Base-by-base conservation (phyloP, 2,797 vertebrate species). In the Synaphobranchus kaupii region DNA sequence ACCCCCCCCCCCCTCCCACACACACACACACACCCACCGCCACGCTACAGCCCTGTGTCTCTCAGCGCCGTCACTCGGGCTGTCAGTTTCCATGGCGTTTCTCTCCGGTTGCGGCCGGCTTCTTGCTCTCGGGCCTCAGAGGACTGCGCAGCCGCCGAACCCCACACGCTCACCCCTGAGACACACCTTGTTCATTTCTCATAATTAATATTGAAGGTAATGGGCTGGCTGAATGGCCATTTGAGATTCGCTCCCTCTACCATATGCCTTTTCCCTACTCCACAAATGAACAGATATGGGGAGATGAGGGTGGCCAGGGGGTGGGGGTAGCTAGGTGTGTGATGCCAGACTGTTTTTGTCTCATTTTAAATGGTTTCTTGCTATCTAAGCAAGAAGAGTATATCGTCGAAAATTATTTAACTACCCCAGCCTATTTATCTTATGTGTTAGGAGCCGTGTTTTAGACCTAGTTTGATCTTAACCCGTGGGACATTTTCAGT, bases 191-290 rank as follows among this genome's bases (percentile, higher is more conserved):
- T 90, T 91, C 89, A 91, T 91, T 91, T 90, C 86, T 66, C 88
- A 90, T 90, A 90, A 91, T 92, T 91, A 89, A 92, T 91, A 92
- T 88, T 78, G 89, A 88, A 90, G 90, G 88, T 82, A 89, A 89
- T 89, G 89, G 89, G 87, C 86, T 91, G 86, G 87, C 86, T 90
- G 85, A 91, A 88, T 90, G 84, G 89, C 86, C 89, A 66, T 86
- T 73, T 85, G 91, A 88, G 88, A 90, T 52, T 78, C 60, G 68
- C 85, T 89, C 88, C 86, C 86, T 48, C 31, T 1, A 25, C 31
- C 22, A 20, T 8, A 52, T 47, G 7, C 25, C 85, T 86, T 84
- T 86, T 88, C 87, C 84, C 73, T 81, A 81, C 76, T 12, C 22
- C 76, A 88, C 89, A 89, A 90, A 90, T 87, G 86, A 90, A 84